Conservation (phyloP, 1,140 invertebrate species). For the Listronotus bonariensis region DNA sequence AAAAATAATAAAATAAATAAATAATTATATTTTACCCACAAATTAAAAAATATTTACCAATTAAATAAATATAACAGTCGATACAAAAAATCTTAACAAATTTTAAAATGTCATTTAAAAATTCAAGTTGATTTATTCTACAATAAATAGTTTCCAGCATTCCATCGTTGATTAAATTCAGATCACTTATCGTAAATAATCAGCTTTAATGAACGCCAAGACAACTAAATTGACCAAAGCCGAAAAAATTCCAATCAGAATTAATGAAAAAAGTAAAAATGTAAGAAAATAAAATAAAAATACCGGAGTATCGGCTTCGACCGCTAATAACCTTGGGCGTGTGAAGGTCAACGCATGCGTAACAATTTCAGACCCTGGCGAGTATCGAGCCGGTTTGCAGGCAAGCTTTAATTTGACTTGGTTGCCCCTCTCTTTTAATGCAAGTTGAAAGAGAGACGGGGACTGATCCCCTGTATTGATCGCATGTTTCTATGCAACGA, state of each 20-base stretch:
- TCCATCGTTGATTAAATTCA: constrained; percentile 11
- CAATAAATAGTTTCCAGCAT: background rate
- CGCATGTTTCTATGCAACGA: constrained; percentile 8
- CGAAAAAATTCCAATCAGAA: constrained; percentile 25
- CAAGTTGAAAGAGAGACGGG: background rate
- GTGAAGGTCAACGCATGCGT: constrained; percentile 22
- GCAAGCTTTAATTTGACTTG: background rate
- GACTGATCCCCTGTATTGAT: constrained; percentile 16
- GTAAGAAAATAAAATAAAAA: constrained; percentile 24
- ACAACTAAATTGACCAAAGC: constrained; percentile 27
- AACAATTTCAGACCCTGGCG: background rate
- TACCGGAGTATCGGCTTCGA: constrained; percentile 25
- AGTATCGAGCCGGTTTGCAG: constrained; percentile 18
- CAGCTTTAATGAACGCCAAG: constrained; percentile 17
- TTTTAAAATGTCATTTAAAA: no score
- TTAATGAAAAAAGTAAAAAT: constrained; percentile 21
- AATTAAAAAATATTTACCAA: no score
- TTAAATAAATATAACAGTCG: no score
- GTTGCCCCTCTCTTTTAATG: background rate
- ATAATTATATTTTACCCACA: no score
- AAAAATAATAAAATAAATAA: no score
- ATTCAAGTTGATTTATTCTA: background rate
- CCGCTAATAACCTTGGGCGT: constrained; percentile 35
- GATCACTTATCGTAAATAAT: constrained; percentile 28
- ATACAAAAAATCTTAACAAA: no score